Conservation (phyloP, 2,113 vertebrate species). For the Serilophus lunatus region DNA sequence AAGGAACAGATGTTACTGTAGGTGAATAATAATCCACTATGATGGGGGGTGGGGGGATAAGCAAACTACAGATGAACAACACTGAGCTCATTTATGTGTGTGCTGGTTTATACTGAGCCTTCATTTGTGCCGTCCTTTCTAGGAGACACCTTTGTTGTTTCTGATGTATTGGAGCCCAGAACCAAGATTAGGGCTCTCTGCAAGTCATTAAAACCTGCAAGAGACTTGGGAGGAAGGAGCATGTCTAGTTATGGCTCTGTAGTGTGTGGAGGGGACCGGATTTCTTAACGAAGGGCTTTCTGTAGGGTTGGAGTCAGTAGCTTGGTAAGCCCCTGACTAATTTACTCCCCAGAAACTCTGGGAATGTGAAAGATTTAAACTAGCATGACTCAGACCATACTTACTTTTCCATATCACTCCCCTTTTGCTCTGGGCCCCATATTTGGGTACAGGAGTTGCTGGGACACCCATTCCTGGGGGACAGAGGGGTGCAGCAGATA, state of each 20-base stretch:
- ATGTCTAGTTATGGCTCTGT: not conserved
- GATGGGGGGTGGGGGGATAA: not conserved
- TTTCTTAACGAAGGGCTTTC: not conserved
- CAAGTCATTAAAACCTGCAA: not conserved
- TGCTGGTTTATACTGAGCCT: not conserved
- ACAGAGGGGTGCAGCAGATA: not conserved
- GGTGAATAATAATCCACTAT: slow-evolving; percentile 58
- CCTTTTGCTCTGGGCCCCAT: not conserved
- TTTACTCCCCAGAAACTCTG: not conserved
- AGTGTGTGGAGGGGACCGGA: not conserved
- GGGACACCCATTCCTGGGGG: not conserved
- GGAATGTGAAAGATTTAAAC: not conserved
- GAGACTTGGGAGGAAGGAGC: not conserved
- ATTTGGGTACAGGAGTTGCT: not conserved
- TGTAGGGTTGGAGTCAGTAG: not conserved
- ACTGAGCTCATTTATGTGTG: not conserved
- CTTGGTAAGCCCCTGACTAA: not conserved
- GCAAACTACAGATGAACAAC: not conserved
- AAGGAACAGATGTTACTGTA: slow-evolving; percentile 52
- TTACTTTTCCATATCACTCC: not conserved
- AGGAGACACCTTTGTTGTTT: not conserved
- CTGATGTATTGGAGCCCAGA: not conserved
- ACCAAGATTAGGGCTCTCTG: not conserved
- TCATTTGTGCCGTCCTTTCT: not conserved
- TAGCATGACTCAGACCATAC: not conserved